A percentile compares a stretch with the other conserved stretches of the same genome.
Conservation (phyloP, 2,797 vertebrate genomes). For the Hemibagrus guttatus region DNA sequence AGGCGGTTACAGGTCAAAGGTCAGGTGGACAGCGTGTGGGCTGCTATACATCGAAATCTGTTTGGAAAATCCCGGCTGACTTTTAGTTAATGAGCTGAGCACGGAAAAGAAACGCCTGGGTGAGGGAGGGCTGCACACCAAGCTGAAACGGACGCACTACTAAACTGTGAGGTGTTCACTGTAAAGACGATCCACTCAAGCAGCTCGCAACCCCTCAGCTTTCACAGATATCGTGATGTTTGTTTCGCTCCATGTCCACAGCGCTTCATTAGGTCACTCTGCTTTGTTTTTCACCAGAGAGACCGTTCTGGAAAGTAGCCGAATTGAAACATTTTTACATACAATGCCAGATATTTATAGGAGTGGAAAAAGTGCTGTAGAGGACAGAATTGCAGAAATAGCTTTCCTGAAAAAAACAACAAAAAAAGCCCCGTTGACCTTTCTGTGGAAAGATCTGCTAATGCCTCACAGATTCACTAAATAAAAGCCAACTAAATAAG, state of each 20-base stretch:
- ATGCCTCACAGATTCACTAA: neutral
- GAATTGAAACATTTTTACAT: neutral
- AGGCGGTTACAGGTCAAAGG: slow-evolving; percentile 47
- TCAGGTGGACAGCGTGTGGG: slow-evolving; percentile 30
- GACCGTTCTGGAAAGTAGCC: neutral
- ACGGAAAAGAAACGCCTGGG: neutral
- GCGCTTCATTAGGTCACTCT: neutral
- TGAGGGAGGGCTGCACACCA: neutral
- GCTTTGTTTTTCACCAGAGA: neutral
- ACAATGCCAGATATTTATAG: slow-evolving; percentile 16
- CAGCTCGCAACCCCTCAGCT: neutral
- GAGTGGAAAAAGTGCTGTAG: neutral
- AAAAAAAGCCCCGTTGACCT: neutral
- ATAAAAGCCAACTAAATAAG: neutral
- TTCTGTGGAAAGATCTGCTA: slow-evolving; percentile 11
- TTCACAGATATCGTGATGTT: neutral
- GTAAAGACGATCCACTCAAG: neutral
- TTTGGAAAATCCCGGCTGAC: slow-evolving; percentile 30
- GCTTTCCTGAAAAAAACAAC: neutral
- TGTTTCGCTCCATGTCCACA: neutral
- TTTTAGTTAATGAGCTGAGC: neutral
- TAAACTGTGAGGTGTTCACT: neutral
- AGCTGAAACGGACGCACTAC: neutral
- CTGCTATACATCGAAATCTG: neutral
- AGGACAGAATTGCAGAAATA: neutral